Base-by-base conservation (phyloP, 2,113 vertebrate species). In the Nicator chloris region DNA sequence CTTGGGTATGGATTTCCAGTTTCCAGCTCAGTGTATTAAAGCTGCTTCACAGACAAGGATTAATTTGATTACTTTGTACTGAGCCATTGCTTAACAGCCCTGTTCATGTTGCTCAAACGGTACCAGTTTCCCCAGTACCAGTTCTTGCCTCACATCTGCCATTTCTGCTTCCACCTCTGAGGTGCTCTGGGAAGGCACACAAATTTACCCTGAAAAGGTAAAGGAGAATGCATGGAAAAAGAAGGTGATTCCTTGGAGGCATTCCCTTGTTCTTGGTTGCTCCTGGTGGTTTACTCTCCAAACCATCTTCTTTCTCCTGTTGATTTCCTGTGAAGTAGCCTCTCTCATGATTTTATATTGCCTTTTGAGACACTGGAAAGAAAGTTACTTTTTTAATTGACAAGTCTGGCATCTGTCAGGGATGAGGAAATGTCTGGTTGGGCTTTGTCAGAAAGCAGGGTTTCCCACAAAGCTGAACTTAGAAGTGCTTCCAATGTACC, bases 41-140 rank as follows among this genome's bases (percentile, higher is more conserved):
- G 65, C 65, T 76, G 1, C 56, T 75, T 82, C 35, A 39, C 1
- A 3, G 30, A 30, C 45, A 4, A 30, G 13, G 65, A 31, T 63
- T 53, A 42, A 33, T 82, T 47, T 59, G 19, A 30, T 45, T 31
- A 22, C 23, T 85, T 59, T 71, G 16, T 75, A 20, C 26, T 11
- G 45, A 88, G 14, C 31, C 7, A 2, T 22, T 83, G 31, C 28
- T 51, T 40, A 31, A 30, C 53, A 45, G 60, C 26, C 33, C 63
- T 49, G 14, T 51, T 81, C 7, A 1, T 47, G 24, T 6, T 20
- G 69, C 71, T 33, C 0, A 0, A 40, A 39, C 0, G 0, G 22
- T 13, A 66, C 39, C 27, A 22, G 10, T 71, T 89, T 66, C 56
- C 50, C 27, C 54, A n/a, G 37, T 30, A 50, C 22, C 33, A 50